phyloP scores from a whole-genome alignment of 2,888 invertebrate species.

The Rhynchonema sp. region DNA sequence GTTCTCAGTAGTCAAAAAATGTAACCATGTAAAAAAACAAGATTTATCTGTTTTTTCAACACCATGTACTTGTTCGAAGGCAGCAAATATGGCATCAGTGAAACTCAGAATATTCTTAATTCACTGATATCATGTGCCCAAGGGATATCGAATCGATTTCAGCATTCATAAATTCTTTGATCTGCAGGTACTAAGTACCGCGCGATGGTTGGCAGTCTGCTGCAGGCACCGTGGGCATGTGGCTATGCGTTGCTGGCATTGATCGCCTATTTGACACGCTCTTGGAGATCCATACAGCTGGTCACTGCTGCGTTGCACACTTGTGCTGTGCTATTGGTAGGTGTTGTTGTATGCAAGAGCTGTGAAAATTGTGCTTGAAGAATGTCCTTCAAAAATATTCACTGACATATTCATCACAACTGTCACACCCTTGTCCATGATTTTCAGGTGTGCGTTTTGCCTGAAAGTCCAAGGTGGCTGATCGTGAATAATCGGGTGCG shows the following conservation, averaged over 20 bases:
- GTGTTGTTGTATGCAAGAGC: background rate
- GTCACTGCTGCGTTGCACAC: constrained; percentile 25
- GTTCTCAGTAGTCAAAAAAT: too few relatives aligned
- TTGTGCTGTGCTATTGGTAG: background rate
- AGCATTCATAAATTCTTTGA: too few relatives aligned
- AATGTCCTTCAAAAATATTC: background rate
- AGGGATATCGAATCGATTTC: too few relatives aligned
- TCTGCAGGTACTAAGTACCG: constrained; percentile 22
- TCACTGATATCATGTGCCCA: too few relatives aligned
- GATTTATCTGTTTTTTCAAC: too few relatives aligned
- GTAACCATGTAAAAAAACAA: too few relatives aligned
- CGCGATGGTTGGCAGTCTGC: constrained; percentile 24
- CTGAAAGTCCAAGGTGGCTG: constrained; percentile 23
- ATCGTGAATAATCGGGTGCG: constrained; percentile 18
- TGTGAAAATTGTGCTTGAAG: background rate
- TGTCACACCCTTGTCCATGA: too few relatives aligned
- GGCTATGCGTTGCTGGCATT: constrained; percentile 26
- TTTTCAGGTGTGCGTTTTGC: constrained; percentile 22
- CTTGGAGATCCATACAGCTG: constrained; percentile 25
- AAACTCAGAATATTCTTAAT: too few relatives aligned
- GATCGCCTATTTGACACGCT: constrained; percentile 23
- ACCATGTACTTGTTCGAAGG: too few relatives aligned
- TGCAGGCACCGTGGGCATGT: constrained; percentile 27
- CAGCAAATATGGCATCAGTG: too few relatives aligned
- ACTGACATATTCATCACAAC: too few relatives aligned